A percentile compares a stretch with the other conserved stretches of the same genome.
These are phyloP conservation scores for Yponomeuta evonymella DNA, from an alignment of 2,888 invertebrate species.

Conservation along the genomic window DNA sequence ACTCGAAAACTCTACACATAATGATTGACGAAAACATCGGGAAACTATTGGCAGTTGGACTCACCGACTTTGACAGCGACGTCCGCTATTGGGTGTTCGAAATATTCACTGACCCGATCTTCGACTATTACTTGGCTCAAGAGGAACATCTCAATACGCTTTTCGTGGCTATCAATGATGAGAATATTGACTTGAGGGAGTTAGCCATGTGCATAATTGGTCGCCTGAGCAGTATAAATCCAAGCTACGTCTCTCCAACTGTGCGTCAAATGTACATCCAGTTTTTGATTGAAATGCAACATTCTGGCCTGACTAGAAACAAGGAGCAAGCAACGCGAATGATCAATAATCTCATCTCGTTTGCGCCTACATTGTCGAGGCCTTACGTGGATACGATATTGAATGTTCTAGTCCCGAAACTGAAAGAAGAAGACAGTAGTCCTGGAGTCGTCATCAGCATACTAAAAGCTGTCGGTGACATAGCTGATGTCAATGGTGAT, in stretches of 20 bases:
- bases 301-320: slow-evolving; percentile 95
- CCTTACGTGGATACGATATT: slow-evolving; percentile 97
- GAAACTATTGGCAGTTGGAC: slow-evolving; percentile 92
- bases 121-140: slow-evolving; percentile 96
- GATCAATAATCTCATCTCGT: slow-evolving; percentile 95
- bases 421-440: slow-evolving; percentile 91
- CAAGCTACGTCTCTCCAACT: slow-evolving; percentile 98
- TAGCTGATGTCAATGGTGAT: slow-evolving; percentile 92
- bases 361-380: slow-evolving; percentile 93
- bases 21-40: slow-evolving; percentile 95
- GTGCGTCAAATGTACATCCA: slow-evolving; percentile 93
- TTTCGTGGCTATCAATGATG: slow-evolving; percentile 97
- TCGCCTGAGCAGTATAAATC: slow-evolving; percentile 93
- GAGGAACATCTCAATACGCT: slow-evolving; percentile 95
- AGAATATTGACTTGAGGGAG: slow-evolving; percentile 95
- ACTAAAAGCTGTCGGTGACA: slow-evolving; percentile 94
- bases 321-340: slow-evolving; percentile 97
- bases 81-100: slow-evolving; percentile 94
- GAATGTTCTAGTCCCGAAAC: slow-evolving; percentile 91
- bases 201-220: slow-evolving; percentile 94
- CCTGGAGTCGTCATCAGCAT: slow-evolving; percentile 94
- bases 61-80: slow-evolving; percentile 96
- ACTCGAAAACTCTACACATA: slow-evolving; percentile 88
- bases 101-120: slow-evolving; percentile 89
- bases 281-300: slow-evolving; percentile 93